A percentile compares a stretch with the other conserved stretches of the same genome.
Evolutionary conservation across 2,113 vertebrate genomes (phyloP).

Genomic region (Edolisoma coerulescens): DNA sequence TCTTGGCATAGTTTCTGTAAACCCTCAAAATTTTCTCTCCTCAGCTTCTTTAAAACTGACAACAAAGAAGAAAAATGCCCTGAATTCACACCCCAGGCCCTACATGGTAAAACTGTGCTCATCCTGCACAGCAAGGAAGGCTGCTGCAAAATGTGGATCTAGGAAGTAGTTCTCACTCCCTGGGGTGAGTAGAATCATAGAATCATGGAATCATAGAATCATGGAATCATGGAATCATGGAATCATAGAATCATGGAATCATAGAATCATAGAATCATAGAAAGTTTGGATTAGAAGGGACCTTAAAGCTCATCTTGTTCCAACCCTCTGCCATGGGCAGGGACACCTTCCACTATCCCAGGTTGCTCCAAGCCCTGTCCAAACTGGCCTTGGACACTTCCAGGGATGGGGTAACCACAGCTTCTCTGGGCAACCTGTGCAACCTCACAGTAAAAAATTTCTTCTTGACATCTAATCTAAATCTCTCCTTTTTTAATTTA

Average conservation of each 20-base stretch:
- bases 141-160: neutral
- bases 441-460: neutral
- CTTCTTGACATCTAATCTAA: no score
- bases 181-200: neutral
- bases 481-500: neutral
- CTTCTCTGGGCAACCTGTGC: neutral
- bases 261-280: neutral
- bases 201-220: neutral
- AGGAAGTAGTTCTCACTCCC: neutral
- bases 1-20: neutral
- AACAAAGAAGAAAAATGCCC: neutral
- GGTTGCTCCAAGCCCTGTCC: rapidly evolving
- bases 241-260: neutral
- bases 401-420: neutral
- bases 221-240: neutral
- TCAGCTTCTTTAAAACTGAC: neutral
- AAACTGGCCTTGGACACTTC: neutral
- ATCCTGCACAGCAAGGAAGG: neutral
- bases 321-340: rapidly evolving
- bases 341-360: neutral
- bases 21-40: rapidly evolving
- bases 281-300: neutral
- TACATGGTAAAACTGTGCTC: rapidly evolving
- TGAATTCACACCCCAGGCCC: neutral
- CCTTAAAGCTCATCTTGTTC: neutral